phyloP scores from a whole-genome alignment of 2,797 vertebrate genomes.

The Leuciscus waleckii region DNA sequence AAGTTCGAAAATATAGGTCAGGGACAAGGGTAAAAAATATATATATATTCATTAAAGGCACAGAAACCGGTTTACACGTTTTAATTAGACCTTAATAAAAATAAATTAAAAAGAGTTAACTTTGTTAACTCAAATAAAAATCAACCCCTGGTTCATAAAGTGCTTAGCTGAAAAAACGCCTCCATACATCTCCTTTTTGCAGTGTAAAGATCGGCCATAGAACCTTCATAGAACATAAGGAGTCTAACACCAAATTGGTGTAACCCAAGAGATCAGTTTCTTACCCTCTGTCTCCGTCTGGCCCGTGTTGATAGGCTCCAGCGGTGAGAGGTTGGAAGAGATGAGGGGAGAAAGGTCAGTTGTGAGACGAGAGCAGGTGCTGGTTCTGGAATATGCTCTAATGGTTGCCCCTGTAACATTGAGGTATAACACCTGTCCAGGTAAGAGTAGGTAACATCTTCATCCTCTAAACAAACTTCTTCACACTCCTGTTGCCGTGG shows the following conservation, averaged over 20 bases:
- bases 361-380: background rate
- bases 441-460: conserved; percentile 65
- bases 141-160: background rate
- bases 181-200: background rate
- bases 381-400: conserved; percentile 13
- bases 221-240: background rate
- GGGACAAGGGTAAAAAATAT: background rate
- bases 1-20: background rate
- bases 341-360: background rate
- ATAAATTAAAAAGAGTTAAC: background rate
- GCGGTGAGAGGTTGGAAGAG: conserved; percentile 63
- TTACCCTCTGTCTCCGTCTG: conserved; percentile 80
- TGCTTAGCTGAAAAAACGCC: background rate
- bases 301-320: conserved; percentile 76
- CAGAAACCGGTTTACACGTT: background rate
- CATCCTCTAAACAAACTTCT: conserved; percentile 56
- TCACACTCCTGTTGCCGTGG: conserved; percentile 69
- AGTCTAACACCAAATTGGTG: background rate
- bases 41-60: background rate
- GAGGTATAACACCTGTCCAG: conserved; percentile 59
- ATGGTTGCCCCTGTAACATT: conserved; percentile 42
- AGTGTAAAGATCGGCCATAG: background rate
- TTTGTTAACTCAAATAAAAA: background rate
- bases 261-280: background rate
- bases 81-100: background rate